phyloP scores from a whole-genome alignment of 2,797 vertebrate genomes.

The Neosilurus mollespiculum region DNA sequence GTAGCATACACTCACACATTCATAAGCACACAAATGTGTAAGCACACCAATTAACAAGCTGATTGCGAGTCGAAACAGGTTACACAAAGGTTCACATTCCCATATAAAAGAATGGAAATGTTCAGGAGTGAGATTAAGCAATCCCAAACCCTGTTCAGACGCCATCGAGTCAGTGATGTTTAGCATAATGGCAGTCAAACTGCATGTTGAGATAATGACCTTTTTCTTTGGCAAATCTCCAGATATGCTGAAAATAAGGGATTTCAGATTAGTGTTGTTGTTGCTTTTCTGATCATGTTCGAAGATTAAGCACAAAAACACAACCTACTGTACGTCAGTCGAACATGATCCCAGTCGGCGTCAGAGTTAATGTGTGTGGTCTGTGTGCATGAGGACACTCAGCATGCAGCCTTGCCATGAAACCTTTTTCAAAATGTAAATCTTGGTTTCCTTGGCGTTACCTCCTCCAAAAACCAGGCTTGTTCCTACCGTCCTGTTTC shows the following conservation, averaged over 20 bases:
- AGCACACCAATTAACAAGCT: conserved; percentile 9
- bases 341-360: conserved; percentile 36
- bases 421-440: conserved; percentile 44
- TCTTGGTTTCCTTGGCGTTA: conserved; percentile 29
- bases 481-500: conserved; percentile 24
- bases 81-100: background rate
- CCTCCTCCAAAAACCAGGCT: conserved; percentile 29
- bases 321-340: conserved; percentile 33
- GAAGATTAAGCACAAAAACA: conserved; percentile 28
- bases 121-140: background rate
- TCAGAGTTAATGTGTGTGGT: conserved; percentile 46
- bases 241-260: conserved; percentile 2
- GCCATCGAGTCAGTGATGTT: conserved; percentile 1
- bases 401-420: conserved; percentile 35
- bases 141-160: background rate
- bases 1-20: conserved; percentile 9
- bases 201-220: background rate
- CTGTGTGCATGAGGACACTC: conserved; percentile 40
- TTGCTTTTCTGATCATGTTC: conserved; percentile 21
- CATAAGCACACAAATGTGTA: conserved; percentile 20
- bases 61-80: conserved; percentile 31
- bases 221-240: background rate
- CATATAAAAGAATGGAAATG: conserved; percentile 5
- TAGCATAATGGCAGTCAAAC: background rate
- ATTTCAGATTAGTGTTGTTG: background rate